A percentile compares a stretch with the other conserved stretches of the same genome.
These are phyloP conservation scores for Cyanistes caeruleus DNA, from an alignment of 2,113 vertebrate species.

Conservation along the genomic window DNA sequence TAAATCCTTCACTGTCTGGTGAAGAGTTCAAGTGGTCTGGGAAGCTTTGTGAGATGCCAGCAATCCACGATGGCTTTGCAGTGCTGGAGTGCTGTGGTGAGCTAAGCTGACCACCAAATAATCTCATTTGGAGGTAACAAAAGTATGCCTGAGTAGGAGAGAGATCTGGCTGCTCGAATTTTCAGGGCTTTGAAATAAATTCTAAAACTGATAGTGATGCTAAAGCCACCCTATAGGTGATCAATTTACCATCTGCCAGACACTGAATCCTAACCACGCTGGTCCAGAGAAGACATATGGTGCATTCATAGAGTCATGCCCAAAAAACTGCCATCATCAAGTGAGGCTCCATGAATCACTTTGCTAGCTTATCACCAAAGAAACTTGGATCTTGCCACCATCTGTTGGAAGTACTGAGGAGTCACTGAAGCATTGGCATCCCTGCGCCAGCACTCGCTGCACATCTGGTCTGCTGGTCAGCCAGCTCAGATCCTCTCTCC, in stretches of 20 bases:
- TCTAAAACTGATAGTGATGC: conserved; percentile 45
- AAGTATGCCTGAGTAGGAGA: background rate
- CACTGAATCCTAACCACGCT: conserved; percentile 49
- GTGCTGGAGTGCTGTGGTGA: background rate
- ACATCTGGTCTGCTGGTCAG: conserved; percentile 66
- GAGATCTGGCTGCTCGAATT: background rate
- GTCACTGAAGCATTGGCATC: conserved; percentile 62
- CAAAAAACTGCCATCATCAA: conserved; percentile 69
- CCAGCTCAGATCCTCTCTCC: conserved; percentile 54
- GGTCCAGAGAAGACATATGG: conserved; percentile 71
- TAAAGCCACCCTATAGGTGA: conserved; percentile 66
- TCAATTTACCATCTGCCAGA: conserved; percentile 66
- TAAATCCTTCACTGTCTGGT: conserved; percentile 22
- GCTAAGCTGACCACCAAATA: background rate
- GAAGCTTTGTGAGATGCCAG: conserved; percentile 9
- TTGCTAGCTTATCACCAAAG: conserved; percentile 69
- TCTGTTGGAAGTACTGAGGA: conserved; percentile 60
- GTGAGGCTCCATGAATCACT: conserved; percentile 69
- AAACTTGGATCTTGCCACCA: conserved; percentile 68
- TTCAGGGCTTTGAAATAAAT: conserved; percentile 35
- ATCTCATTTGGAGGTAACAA: conserved; percentile 8
- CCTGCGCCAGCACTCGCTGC: conserved; percentile 45
- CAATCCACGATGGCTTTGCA: background rate
- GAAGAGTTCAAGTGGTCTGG: conserved; percentile 22
- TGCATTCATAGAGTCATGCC: conserved; percentile 63